These are phyloP conservation scores for Aspidoscelis tigris DNA, from an alignment of 2,113 vertebrate genomes.

Conservation along the genomic window DNA sequence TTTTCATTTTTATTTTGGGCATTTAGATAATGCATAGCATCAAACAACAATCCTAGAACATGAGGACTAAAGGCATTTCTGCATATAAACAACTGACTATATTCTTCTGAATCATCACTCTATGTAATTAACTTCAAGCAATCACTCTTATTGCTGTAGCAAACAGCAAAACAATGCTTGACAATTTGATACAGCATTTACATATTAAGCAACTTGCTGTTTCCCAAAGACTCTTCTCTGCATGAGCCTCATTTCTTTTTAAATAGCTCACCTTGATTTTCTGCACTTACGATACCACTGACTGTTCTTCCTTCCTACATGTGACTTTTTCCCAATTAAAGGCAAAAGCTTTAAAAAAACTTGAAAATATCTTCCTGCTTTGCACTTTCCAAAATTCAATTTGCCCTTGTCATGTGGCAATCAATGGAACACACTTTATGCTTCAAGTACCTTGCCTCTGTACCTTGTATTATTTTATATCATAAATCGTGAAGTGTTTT, in stretches of 20 bases:
- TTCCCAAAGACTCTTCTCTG: neutral
- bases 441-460: neutral
- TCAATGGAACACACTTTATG: conserved; percentile 20
- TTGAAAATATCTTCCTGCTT: neutral
- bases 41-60: neutral
- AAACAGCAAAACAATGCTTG: neutral
- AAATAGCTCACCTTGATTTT: neutral
- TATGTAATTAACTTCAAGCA: neutral
- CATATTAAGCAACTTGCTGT: neutral
- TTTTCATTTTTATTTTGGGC: neutral
- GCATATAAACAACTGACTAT: neutral
- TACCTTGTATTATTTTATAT: neutral
- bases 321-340: conserved; percentile 2
- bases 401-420: conserved; percentile 24
- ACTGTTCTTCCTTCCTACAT: conserved; percentile 6
- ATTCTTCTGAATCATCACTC: neutral
- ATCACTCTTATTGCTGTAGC: neutral
- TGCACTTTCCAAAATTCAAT: conserved; percentile 21
- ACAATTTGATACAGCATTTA: neutral
- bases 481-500: neutral
- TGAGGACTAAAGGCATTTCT: neutral
- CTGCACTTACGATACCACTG: neutral
- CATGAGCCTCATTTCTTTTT: neutral
- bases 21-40: neutral
- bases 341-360: neutral